These are phyloP conservation scores for Danaus plexippus DNA, from an alignment of 1,140 invertebrate species.

Conservation along the genomic window DNA sequence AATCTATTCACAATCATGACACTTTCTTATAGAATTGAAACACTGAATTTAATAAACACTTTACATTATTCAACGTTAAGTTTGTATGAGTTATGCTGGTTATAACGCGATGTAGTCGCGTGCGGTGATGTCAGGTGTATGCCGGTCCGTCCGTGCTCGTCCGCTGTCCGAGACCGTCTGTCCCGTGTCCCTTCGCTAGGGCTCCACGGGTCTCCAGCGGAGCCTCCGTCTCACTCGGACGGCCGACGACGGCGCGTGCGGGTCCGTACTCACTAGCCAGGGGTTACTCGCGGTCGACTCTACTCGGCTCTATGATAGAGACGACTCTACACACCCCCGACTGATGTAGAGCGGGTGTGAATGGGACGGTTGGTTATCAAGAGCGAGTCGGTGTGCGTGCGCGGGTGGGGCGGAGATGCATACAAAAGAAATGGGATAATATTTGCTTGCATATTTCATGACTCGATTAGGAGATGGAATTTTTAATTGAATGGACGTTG, in stretches of 20 bases:
- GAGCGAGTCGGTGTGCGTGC: slow-evolving; percentile 68
- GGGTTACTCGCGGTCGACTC: slow-evolving; percentile 68
- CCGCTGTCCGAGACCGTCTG: slow-evolving; percentile 72
- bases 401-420: slow-evolving; percentile 70
- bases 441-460: slow-evolving; percentile 72
- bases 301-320: slow-evolving; percentile 55
- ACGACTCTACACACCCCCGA: slow-evolving; percentile 31
- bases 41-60: no score
- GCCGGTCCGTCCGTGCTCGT: slow-evolving; percentile 68
- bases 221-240: slow-evolving; percentile 57
- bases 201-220: slow-evolving; percentile 60
- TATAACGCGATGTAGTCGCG: slow-evolving; percentile 48
- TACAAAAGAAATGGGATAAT: slow-evolving; percentile 71
- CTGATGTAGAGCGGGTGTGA: slow-evolving; percentile 34
- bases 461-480: slow-evolving; percentile 72
- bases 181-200: slow-evolving; percentile 70
- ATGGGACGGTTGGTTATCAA: slow-evolving; percentile 49
- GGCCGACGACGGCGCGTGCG: slow-evolving; percentile 65
- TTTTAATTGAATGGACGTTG: slow-evolving; percentile 68
- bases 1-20: no score
- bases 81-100: no score
- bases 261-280: slow-evolving; percentile 63
- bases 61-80: no score
- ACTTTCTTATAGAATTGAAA: no score
- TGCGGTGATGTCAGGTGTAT: slow-evolving; percentile 59